Base-by-base conservation (phyloP, 2,797 vertebrate species). In the Melanotaenia maccullochi region DNA sequence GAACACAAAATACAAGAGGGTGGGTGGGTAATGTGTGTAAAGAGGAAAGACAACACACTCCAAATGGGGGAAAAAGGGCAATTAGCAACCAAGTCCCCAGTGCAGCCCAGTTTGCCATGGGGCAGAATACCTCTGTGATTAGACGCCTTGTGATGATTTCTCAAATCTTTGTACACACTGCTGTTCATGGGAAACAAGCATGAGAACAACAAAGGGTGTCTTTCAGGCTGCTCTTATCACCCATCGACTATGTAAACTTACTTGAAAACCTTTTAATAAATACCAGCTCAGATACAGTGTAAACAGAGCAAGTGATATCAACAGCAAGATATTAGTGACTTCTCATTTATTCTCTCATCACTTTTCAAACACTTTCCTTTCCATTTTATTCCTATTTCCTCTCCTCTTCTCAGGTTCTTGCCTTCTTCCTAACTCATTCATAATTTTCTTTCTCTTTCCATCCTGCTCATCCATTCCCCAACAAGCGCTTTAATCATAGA, bases 401-500 rank as follows among this genome's bases (percentile, higher is more conserved):
- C 60, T 33, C 18, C 3, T 44, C 18, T 55, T 47, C 35, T 9
- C 32, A 20, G 38, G 42, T 40, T 76, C 20, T 60, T 76, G 56
- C 57, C 63, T 63, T 77, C 54, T 60, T 36, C 33, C 65, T 54
- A 65, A 62, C 52, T 70, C 36, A 77, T 73, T 75, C 56, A 69
- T 42, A 18, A 56, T 62, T 65, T 65, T 44, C 59, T 22, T 16
- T 58, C 63, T 61, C 72, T 28, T 12, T 56, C 66, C 24, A 60
- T 70, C 70, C 70, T 35, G 64, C 68, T 74, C 71, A 75, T 78
- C 70, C 65, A 74, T 69, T 62, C 70, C 54, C 76, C 68, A 85
- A 73, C 80, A 76, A 71, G 75, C 71, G 79, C 90, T 93, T 93
- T 93, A 93, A 95, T 95, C 88, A 82, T 81, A 88, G 87, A 74